These are phyloP conservation scores for Tholera decimalis DNA, from an alignment of 2,888 invertebrate genomes.

Conservation along the genomic window DNA sequence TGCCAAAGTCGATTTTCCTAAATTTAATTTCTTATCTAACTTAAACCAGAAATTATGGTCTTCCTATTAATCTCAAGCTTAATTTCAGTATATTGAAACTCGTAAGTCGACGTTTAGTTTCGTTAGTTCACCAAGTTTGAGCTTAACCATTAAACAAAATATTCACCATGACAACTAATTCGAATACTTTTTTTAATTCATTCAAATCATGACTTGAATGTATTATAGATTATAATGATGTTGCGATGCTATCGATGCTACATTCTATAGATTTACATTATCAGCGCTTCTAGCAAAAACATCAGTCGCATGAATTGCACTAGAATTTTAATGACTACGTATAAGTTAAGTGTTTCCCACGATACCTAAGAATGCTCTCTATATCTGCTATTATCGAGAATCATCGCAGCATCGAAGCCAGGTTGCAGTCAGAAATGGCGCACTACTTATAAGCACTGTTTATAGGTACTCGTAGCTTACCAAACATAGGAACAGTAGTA, in stretches of 20 bases:
- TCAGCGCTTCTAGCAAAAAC: slow-evolving; percentile 22
- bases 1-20: no score
- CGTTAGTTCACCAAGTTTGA: no score
- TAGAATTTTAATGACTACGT: slow-evolving; percentile 36
- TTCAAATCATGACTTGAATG: background rate
- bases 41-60: no score
- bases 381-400: slow-evolving; percentile 66
- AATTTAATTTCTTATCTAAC: no score
- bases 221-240: background rate
- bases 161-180: background rate
- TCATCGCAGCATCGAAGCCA: slow-evolving; percentile 6
- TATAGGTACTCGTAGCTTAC: background rate
- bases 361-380: slow-evolving; percentile 48
- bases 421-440: background rate
- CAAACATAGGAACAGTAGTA: background rate
- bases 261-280: background rate
- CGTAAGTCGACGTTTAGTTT: no score
- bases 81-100: no score
- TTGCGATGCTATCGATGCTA: background rate
- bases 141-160: background rate
- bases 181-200: background rate
- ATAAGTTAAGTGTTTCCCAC: slow-evolving; percentile 45
- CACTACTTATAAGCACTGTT: background rate
- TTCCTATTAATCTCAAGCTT: no score
- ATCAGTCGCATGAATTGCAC: slow-evolving; percentile 33